Evolutionary conservation across 1,140 invertebrate species (phyloP).

Genomic region (Saccostrea echinata): DNA sequence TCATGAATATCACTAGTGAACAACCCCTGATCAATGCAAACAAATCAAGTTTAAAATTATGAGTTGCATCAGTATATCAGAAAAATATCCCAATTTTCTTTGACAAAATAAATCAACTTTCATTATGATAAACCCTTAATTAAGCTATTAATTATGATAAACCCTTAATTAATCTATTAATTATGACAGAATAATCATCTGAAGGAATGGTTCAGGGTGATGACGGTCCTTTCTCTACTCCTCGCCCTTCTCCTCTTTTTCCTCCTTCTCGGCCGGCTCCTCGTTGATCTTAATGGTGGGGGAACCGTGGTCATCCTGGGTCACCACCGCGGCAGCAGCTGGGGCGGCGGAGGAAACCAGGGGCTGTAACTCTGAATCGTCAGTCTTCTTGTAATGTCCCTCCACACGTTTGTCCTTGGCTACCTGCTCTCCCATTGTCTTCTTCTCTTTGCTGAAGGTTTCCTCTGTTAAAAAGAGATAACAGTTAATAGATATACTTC

Average conservation of each 20-base stretch:
- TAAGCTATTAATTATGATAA: too few relatives aligned
- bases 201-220: not conserved
- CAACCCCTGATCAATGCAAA: too few relatives aligned
- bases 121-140: too few relatives aligned
- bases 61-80: not conserved
- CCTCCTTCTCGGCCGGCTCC: not conserved
- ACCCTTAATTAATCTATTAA: not conserved
- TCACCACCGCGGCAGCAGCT: not conserved
- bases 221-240: not conserved
- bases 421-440: not conserved
- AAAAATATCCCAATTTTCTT: not conserved
- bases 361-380: constrained; percentile 16
- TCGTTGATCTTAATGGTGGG: constrained; percentile 18
- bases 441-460: constrained; percentile 27
- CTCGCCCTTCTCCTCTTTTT: not conserved
- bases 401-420: constrained; percentile 21
- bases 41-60: too few relatives aligned
- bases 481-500: not conserved
- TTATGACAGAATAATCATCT: not conserved
- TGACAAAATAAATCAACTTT: not conserved
- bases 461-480: not conserved
- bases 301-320: not conserved
- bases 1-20: too few relatives aligned
- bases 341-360: not conserved
- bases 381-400: constrained; percentile 13